Evolutionary conservation across 1,140 invertebrate species (phyloP), one percentile per base, ranked within the genome.

Genomic region (Drosophila nannoptera): DNA sequence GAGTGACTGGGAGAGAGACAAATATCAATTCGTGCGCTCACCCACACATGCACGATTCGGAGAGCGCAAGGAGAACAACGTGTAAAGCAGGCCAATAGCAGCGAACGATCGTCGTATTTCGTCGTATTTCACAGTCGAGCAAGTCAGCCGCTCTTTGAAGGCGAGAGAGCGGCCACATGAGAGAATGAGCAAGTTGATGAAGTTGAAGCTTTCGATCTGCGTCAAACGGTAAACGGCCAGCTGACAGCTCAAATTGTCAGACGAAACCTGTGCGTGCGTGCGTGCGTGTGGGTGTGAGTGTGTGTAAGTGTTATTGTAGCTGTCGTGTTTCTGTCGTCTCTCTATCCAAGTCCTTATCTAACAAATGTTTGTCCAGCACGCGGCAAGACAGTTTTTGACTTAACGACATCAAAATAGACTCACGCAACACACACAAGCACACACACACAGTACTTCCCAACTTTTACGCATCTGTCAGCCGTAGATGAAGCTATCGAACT

Each of bases 351-450:
- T 52, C 12, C 54, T 40, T 64, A 52, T 38, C 58, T 38, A 35
- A 43, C 66, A 64, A 54, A 69, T 69, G 66, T 69, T 64, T 64
- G 60, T 52, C 45, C 54, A 38, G 50, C 66, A 69, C 60, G 66
- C 55, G 46, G 38, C 64, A 22, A 22, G 22, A 22, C 22, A 22
- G 22, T 66, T 60, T 59, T 50, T 55, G 38, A 56, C 58, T 68
- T 68, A 45, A 40, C 43, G 16, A 62, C 40, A 29, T 22, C 22
- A 22, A 22, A 22, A 22, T 22, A 22, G 22, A 22, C 22, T 22
- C 22, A 22, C 22, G 52, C 16, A 54, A 40, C 12, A 33, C 60
- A 52, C 22, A 48, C 45, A 22, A 22, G 14, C 16, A 49, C 36
- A 32, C 59, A 42, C 12, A 38, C 11, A 11, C n/a, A 8, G 3